Base-by-base conservation (phyloP, 2,797 vertebrate species). In the Nyctibius grandis region DNA sequence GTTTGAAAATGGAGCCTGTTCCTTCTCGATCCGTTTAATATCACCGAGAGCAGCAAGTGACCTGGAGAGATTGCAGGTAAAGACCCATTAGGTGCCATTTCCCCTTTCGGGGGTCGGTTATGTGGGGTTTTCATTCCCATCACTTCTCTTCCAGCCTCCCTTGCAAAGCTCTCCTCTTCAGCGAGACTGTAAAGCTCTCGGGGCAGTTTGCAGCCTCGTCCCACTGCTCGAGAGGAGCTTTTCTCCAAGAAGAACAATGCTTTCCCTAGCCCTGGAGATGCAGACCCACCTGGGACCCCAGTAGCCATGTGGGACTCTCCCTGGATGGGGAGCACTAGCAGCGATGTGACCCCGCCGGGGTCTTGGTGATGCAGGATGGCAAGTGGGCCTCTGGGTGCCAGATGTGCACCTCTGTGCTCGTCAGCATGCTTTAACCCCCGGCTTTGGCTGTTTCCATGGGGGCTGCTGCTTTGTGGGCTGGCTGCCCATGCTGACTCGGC, bases 371-470 rank as follows among this genome's bases (percentile, higher is more conserved):
- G 56, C 26, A 50, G 64, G 42, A 9, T 0, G 6, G 40, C 47
- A 57, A 5, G 12, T 0, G 0, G 31, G 51, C 51, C 38, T 61
- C 22, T 33, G 78, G 36, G 31, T 91, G 72, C 34, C 63, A 56
- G 26, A n/a, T 53, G 48, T 21, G 28, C 36, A 26, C 47, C 21
- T 60, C 54, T 69, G 50, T 61, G 63, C 63, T 65, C 2, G 0
- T 40, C 1, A 5, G n/a, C 5, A 1, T 26, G 21, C 67, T 91
- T 80, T 36, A 68, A 80, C 57, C 12, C 6, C 25, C 12, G 7
- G 21, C 72, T 88, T 18, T 0, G 3, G 14, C 48, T 70, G 18
- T 74, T 88, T 54, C 64, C 0, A 1, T 0, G 3, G 31, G n/a
- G 33, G 60, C 38, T 91, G 64, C 36, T 4, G 45, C 74, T 87